These are phyloP conservation scores for Drosophila busckii DNA, from an alignment of 1,140 invertebrate genomes.

Conservation along the genomic window DNA sequence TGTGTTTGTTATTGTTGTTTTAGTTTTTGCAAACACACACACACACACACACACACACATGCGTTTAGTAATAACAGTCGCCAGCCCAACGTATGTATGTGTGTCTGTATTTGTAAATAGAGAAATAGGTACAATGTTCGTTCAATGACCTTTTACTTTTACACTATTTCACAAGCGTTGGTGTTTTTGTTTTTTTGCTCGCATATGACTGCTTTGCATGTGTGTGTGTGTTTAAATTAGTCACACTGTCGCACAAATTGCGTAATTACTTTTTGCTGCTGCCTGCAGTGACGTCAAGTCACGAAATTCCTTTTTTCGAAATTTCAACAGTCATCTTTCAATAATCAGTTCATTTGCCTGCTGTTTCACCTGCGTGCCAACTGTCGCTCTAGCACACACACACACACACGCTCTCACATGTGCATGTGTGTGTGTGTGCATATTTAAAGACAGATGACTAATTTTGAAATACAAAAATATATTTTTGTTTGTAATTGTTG, in stretches of 20 bases:
- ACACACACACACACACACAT: not conserved
- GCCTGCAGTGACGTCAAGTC: constrained; percentile 58
- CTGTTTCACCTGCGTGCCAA: too few species aligned
- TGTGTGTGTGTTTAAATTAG: constrained; percentile 51
- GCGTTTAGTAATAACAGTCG: constrained; percentile 21
- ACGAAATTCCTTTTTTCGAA: too few species aligned
- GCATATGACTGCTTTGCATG: not conserved
- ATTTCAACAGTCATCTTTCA: too few species aligned
- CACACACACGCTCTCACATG: too few species aligned
- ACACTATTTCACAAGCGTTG: constrained; percentile 47
- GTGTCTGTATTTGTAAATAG: constrained; percentile 34
- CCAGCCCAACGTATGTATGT: constrained; percentile 12
- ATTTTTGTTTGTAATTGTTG: not conserved
- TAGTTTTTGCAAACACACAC: constrained; percentile 42
- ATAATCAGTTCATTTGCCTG: too few species aligned
- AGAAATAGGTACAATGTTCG: constrained; percentile 72
- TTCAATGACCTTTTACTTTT: constrained; percentile 75
- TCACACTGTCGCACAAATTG: constrained; percentile 45
- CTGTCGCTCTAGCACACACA: too few species aligned
- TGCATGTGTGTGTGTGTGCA: not conserved
- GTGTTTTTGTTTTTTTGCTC: constrained; percentile 10
- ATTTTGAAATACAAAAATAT: not conserved
- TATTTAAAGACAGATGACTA: not conserved
- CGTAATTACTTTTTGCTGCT: too few species aligned
- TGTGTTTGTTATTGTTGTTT: constrained; percentile 38